Conservation (phyloP, 2,113 vertebrate genomes). For the Edolisoma coerulescens region DNA sequence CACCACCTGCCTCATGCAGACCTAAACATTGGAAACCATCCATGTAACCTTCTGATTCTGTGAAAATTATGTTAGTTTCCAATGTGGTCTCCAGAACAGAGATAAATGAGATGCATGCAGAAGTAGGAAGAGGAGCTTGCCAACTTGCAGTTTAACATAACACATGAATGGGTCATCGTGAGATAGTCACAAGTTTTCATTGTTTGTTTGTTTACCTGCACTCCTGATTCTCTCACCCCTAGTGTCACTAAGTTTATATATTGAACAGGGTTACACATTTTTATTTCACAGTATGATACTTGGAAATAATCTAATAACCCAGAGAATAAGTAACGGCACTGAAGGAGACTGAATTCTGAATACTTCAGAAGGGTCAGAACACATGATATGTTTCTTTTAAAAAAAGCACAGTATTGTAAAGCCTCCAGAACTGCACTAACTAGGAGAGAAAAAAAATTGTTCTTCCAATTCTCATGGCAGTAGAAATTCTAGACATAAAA, state of each 20-base stretch:
- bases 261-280: background rate
- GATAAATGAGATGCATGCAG: background rate
- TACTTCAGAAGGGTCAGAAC: background rate
- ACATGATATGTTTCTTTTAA: background rate
- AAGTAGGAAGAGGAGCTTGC: background rate
- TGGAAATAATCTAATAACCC: background rate
- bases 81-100: background rate
- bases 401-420: background rate
- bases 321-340: background rate
- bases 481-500: background rate
- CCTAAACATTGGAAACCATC: background rate
- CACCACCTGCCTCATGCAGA: background rate
- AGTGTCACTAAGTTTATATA: background rate
- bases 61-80: background rate
- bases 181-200: background rate
- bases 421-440: background rate
- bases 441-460: fast-evolving
- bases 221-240: background rate
- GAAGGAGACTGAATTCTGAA: background rate
- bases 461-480: background rate
- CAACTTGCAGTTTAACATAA: background rate
- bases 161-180: fast-evolving
- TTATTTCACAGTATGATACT: background rate
- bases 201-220: background rate
- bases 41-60: background rate